Evolutionary conservation across 2,113 vertebrate species (phyloP), one percentile per base, ranked within the genome.

Genomic region (Poeciliopsis turrubarensis): DNA sequence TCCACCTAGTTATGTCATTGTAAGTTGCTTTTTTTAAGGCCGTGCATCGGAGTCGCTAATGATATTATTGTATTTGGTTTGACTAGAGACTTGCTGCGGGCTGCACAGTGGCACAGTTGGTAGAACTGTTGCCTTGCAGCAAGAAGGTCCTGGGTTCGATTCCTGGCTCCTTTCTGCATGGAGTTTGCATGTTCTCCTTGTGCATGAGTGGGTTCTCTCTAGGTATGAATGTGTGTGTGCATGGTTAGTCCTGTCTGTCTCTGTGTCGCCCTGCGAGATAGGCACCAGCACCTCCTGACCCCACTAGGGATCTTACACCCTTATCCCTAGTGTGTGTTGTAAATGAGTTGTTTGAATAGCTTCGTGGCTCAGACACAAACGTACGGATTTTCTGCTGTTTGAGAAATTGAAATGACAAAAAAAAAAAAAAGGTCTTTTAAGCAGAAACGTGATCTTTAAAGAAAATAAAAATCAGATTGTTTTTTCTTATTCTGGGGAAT

Each of bases 301-400:
- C 29, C 29, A 29, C 29, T 29, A 29, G 29, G 29, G 29, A 29
- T 29, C 29, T 29, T 29, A 29, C 29, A 29, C 2, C 29, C 2
- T 29, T 29, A 29, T 29, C 29, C 29, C 29, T 29, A 29, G 29
- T 29, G 73, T 80, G 44, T 84, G 89, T 87, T 88, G 87, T 73
- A 71, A 47, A 26, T 65, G 61, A 65, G 69, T 68, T 39, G 39
- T n/a, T 77, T 78, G 80, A 69, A 77, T 85, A 92, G 81, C 86
- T 87, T 85, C 84, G 13, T 30, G 4, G 61, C 75, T 75, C 32
- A 41, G 86, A 89, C 89, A 86, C 84, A 83, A 87, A 8, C 66
- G 80, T 83, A 79, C 82, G 78, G 82, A 60, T 75, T 73, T 37
- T 67, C 12, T 77, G 74, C 73, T 67, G 72, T 39, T 72, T 78